Evolutionary conservation across 2,113 vertebrate genomes (phyloP).

Genomic region (Ptychochromis oligacanthus): DNA sequence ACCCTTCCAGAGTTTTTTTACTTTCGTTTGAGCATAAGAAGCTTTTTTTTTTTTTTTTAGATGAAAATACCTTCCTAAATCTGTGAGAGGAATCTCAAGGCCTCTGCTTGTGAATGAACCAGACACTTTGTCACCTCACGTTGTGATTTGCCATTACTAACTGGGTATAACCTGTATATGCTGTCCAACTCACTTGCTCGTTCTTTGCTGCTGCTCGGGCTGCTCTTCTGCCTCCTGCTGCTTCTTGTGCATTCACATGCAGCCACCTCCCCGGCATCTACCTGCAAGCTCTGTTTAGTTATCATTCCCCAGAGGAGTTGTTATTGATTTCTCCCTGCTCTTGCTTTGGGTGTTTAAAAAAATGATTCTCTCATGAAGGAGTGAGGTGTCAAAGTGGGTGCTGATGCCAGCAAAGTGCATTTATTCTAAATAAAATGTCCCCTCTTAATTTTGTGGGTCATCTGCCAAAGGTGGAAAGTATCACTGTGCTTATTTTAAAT

Average conservation of each 20-base stretch:
- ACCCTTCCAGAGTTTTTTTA: neutral
- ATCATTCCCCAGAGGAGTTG: constrained; percentile 34
- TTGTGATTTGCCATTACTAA: constrained; percentile 19
- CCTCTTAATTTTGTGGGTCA: neutral
- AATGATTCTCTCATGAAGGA: constrained; percentile 12
- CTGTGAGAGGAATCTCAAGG: neutral
- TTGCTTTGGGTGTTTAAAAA: constrained; percentile 37
- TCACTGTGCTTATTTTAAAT: neutral
- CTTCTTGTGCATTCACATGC: constrained; percentile 35
- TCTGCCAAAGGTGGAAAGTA: neutral
- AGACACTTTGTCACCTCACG: constrained; percentile 29
- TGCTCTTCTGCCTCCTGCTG: constrained; percentile 20
- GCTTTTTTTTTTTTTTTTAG: neutral
- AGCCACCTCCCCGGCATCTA: neutral
- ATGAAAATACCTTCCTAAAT: constrained; percentile 1
- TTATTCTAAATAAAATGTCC: constrained; percentile 31
- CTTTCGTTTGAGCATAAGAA: neutral
- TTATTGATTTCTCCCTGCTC: constrained; percentile 48
- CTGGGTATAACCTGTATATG: neutral
- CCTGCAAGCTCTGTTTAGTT: constrained; percentile 56
- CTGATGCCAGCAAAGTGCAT: neutral
- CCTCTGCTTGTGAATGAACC: neutral
- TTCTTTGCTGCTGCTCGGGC: neutral
- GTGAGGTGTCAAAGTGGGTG: constrained; percentile 3
- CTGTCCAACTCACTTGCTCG: constrained; percentile 22